A percentile compares a stretch with the other conserved stretches of the same genome.
Conservation (phyloP, 2,797 vertebrate genomes). For the Macropus fuliginosus region DNA sequence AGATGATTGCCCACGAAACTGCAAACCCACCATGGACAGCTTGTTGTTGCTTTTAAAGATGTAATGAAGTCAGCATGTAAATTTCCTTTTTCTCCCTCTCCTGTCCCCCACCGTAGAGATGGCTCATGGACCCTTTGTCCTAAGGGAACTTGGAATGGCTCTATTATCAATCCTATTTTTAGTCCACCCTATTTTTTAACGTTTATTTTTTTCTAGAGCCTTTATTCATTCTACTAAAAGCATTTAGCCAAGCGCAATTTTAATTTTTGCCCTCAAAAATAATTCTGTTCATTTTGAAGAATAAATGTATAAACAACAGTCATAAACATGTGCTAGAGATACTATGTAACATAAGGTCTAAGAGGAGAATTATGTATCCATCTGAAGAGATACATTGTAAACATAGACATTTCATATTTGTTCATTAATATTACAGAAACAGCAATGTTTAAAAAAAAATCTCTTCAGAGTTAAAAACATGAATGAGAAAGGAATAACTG, state of each 20-base stretch:
- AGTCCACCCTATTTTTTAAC: background rate
- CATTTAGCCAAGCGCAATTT: background rate
- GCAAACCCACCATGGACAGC: background rate
- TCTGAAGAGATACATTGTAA: background rate
- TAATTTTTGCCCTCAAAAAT: background rate
- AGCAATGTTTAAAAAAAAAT: background rate
- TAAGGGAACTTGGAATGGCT: background rate
- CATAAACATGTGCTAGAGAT: background rate
- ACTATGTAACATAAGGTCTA: background rate
- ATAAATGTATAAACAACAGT: background rate
- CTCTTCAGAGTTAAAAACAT: background rate
- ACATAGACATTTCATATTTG: background rate
- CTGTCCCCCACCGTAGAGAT: background rate
- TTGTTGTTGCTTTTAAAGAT: background rate
- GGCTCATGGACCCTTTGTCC: background rate
- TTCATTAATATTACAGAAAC: background rate
- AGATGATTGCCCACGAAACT: background rate
- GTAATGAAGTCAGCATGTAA: background rate
- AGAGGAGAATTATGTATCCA: background rate
- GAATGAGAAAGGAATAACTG: constrained; percentile 2
- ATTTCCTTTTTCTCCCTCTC: background rate
- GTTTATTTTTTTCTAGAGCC: too few relatives aligned
- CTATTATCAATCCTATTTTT: background rate
- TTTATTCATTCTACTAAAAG: background rate
- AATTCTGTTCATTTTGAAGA: background rate